A percentile compares a stretch with the other conserved stretches of the same genome.
Evolutionary conservation across 2,888 invertebrate genomes (phyloP).

Genomic region (Nomada lathburiana): DNA sequence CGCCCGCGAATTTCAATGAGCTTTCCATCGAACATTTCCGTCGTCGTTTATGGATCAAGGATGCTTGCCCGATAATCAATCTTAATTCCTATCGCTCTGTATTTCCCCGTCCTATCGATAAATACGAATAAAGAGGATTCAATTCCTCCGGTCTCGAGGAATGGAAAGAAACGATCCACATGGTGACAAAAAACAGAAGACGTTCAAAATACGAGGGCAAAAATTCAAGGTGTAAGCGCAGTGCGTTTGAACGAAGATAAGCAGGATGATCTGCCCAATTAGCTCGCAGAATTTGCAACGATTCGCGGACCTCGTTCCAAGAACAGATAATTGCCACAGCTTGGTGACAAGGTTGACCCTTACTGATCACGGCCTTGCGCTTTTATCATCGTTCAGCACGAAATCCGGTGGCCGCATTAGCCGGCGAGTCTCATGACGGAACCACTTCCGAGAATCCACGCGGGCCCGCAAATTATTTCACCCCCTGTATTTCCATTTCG

Average conservation of each 20-base stretch:
- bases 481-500: background rate
- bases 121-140: no score
- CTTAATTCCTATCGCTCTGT: slow-evolving; percentile 8
- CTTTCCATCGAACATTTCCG: slow-evolving; percentile 5
- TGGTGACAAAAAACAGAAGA: slow-evolving; percentile 31
- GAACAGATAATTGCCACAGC: slow-evolving; percentile 52
- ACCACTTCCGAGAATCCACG: slow-evolving; percentile 23
- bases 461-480: background rate
- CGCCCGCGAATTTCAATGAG: slow-evolving; percentile 59
- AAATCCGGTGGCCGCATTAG: slow-evolving; percentile 54
- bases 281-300: slow-evolving; percentile 3
- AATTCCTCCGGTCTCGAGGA: no score
- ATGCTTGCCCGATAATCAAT: slow-evolving; percentile 7
- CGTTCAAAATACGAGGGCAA: no score
- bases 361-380: slow-evolving; percentile 53
- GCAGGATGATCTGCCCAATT: background rate
- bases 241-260: background rate
- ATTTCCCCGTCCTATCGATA: no score
- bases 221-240: no score
- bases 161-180: no score
- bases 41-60: background rate
- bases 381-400: slow-evolving; percentile 61
- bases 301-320: slow-evolving; percentile 44
- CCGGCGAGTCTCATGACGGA: slow-evolving; percentile 18
- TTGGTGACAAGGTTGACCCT: slow-evolving; percentile 60